phyloP scores from a whole-genome alignment of 1,140 invertebrate species.

The Brachionus rotundiformis region DNA sequence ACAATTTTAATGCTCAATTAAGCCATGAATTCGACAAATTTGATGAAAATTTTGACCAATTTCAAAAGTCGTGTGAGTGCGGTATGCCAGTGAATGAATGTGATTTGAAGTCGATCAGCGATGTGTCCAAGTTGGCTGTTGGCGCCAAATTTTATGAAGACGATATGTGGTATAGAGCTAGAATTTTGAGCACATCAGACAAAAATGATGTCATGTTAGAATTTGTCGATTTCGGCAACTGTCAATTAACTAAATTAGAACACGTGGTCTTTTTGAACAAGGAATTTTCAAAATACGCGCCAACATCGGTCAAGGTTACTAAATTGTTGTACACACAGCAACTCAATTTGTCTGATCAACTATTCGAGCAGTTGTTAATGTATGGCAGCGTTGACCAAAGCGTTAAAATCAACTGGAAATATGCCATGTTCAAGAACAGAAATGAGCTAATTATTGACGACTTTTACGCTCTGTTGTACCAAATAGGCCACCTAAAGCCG shows the following conservation, averaged over 20 bases:
- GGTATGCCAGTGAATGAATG: not conserved
- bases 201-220: not conserved
- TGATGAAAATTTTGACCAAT: conserved; percentile 12
- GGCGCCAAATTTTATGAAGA: conserved; percentile 35
- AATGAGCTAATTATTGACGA: not conserved
- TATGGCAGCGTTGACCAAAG: not conserved
- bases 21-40: not conserved
- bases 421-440: not conserved
- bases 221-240: conserved; percentile 46
- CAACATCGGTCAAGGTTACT: not conserved
- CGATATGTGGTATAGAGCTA: conserved; percentile 22
- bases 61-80: not conserved
- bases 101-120: not conserved
- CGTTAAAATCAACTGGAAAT: conserved; percentile 18
- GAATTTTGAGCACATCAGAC: not conserved
- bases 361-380: not conserved
- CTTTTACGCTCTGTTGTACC: not conserved
- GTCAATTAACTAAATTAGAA: not conserved
- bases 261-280: conserved; percentile 23
- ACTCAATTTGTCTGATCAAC: not conserved
- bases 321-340: not conserved
- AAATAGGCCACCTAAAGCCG: not conserved
- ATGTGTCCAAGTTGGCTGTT: not conserved
- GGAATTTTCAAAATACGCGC: not conserved
- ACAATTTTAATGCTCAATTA: not conserved